These are phyloP conservation scores for Chionoecetes opilio DNA, from an alignment of 1,140 invertebrate genomes.

Conservation along the genomic window DNA sequence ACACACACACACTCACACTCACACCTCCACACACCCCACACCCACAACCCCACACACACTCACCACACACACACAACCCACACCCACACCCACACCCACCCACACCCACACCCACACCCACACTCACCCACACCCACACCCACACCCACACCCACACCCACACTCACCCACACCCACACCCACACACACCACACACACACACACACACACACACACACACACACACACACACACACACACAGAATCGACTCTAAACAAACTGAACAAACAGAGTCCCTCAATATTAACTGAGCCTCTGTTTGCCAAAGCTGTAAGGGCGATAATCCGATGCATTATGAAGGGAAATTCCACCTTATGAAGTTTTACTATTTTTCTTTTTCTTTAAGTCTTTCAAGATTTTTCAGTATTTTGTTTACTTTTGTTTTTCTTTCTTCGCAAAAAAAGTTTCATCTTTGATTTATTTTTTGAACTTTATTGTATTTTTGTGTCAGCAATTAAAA, in stretches of 20 bases:
- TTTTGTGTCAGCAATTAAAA: no score
- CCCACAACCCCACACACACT: no score
- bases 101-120: not conserved
- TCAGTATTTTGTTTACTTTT: not conserved
- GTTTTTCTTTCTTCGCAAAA: not conserved
- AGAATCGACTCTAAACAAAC: not conserved
- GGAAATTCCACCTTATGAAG: not conserved
- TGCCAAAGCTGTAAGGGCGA: not conserved
- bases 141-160: not conserved
- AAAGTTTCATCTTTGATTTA: no score
- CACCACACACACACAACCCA: not conserved
- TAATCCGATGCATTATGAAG: not conserved
- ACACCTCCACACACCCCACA: no score
- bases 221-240: slow-evolving; percentile 7
- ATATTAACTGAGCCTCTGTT: not conserved
- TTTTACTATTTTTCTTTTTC: no score
- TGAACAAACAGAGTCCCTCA: not conserved
- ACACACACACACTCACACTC: slow-evolving; percentile 3
- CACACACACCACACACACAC: not conserved
- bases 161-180: not conserved
- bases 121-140: not conserved
- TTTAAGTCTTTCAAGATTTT: not conserved
- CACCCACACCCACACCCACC: not conserved
- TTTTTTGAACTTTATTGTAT: no score
- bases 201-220: not conserved